Evolutionary conservation across 1,140 invertebrate genomes (phyloP), one percentile per base, ranked within the genome.

Genomic region (Diploscapter pachys): DNA sequence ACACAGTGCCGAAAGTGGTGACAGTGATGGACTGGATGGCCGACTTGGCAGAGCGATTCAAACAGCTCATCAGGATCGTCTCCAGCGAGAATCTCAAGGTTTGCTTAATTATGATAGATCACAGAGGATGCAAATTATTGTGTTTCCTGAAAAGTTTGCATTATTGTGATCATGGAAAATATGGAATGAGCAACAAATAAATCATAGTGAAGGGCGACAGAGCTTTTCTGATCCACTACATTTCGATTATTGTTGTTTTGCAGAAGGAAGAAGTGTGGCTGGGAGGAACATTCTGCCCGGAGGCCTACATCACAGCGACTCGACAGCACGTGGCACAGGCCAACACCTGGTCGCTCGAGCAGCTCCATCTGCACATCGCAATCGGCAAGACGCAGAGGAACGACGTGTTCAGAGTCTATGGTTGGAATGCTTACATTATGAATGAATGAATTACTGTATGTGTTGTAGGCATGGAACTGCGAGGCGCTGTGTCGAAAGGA

Each of bases 1-100:
- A 99, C 86, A 96, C 92, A 0, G 92, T 98, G 56, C 96, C 96
- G 3, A 89, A 90, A 75, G 94, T 93, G 70, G 94, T 95, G 82
- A 99, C 95, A 1, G 95, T 98, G 55, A 96, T 96, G 82, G 93
- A 97, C 86, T 99, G 96, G 97, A 92, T 99, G 72, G 96, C 93
- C 5, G 97, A 99, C 88, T 98, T 99, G 86, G 93, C 92, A 84
- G 91, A 93, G 74, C 89, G 97, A 81, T 90, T 99, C 52, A 92
- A 92, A 81, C 96, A 99, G 86, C 85, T 98, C 61, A 91, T 92
- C 81, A 90, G 92, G 85, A 90, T 95, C 2, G 94, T 93, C 0
- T 89, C 91, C 82, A 88, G 93, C 51, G 93, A 95, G 0, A 93
- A 92, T 50, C 90, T 92, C 55, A 63, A 63, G 65, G 67, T 71